Evolutionary conservation across 1,140 invertebrate species (phyloP).

Genomic region (Chironomus striatipennis): DNA sequence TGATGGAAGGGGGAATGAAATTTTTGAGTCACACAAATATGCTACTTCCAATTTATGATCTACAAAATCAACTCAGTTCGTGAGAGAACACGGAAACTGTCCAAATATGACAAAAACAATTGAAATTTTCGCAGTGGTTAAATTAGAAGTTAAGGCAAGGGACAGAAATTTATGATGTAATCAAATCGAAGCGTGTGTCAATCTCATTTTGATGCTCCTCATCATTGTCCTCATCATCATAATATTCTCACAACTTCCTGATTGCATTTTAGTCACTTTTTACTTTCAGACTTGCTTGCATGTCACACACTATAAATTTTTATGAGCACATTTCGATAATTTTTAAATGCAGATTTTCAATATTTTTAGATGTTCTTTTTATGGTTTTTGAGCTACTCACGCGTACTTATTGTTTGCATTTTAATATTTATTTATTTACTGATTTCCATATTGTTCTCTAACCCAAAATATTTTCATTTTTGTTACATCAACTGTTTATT

Average conservation of each 20-base stretch:
- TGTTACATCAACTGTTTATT: background rate
- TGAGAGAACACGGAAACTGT: too few relatives aligned
- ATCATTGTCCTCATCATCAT: background rate
- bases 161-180: conserved; percentile 20
- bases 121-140: background rate
- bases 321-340: background rate
- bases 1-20: background rate
- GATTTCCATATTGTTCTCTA: conserved; percentile 17
- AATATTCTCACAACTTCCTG: background rate
- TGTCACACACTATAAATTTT: conserved; percentile 21
- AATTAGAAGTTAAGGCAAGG: background rate
- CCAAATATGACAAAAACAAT: too few relatives aligned
- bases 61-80: too few relatives aligned
- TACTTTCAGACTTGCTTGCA: background rate
- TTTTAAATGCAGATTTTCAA: background rate
- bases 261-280: background rate
- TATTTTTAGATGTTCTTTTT: too few relatives aligned
- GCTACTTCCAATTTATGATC: too few relatives aligned
- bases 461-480: conserved; percentile 20
- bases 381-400: background rate
- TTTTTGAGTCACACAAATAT: background rate
- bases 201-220: conserved; percentile 14
- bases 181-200: conserved; percentile 22
- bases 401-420: background rate
- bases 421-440: conserved; percentile 1